Evolutionary conservation across 2,113 vertebrate genomes (phyloP).

Genomic region (Mus musculus): DNA sequence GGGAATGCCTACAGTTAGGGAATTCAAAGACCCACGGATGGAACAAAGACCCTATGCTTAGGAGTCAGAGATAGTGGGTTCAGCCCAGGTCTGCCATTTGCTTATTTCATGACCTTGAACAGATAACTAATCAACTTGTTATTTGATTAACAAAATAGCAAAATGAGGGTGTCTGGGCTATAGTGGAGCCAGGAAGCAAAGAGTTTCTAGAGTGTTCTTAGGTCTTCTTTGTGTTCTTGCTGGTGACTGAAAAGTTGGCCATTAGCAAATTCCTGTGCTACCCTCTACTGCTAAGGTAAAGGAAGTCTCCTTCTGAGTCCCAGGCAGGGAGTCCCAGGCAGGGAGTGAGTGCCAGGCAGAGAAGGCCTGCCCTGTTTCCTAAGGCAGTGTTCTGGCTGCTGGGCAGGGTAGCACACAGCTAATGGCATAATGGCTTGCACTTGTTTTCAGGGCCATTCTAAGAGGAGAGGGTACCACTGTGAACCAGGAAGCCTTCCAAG

Average conservation of each 20-base stretch:
- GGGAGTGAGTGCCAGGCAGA: background rate
- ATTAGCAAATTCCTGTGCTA: constrained; percentile 15
- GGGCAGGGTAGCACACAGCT: background rate
- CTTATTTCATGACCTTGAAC: background rate
- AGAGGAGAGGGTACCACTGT: constrained; percentile 31
- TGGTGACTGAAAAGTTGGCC: constrained; percentile 18
- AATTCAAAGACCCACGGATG: background rate
- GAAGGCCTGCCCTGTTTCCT: background rate
- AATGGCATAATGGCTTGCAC: background rate
- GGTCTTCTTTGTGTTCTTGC: constrained; percentile 8
- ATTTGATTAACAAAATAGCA: background rate
- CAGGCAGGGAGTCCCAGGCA: constrained; percentile 9
- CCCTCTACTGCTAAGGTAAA: constrained; percentile 22
- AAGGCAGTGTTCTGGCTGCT: background rate
- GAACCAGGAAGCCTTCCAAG: constrained; percentile 27
- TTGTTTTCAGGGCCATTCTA: constrained; percentile 21
- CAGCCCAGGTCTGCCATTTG: background rate
- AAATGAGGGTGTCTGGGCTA: background rate
- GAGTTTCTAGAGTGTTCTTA: constrained; percentile 32
- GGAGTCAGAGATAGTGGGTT: background rate
- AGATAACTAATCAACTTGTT: background rate
- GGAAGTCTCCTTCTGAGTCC: constrained; percentile 6
- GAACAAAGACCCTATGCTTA: background rate
- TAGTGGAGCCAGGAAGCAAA: background rate
- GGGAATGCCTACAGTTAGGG: background rate